phyloP scores from a whole-genome alignment of 2,113 vertebrate genomes.

The Fulica atra region DNA sequence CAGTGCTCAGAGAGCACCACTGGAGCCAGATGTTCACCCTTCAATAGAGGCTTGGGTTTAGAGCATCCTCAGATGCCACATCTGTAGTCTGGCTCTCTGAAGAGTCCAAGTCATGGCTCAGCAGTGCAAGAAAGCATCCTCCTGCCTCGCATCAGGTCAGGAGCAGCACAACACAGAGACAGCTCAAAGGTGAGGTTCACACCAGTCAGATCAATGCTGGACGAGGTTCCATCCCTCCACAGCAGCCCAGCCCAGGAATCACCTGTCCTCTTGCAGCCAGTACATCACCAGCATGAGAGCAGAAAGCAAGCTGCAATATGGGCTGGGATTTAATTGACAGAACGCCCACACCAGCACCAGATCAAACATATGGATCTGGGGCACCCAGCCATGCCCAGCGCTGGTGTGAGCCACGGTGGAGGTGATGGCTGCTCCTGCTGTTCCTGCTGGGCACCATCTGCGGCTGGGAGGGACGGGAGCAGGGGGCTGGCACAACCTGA shows the following conservation, averaged over 20 bases:
- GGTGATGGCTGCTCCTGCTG: neutral
- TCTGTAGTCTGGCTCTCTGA: neutral
- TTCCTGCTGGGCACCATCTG: neutral
- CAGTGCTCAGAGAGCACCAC: neutral
- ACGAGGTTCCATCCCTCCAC: neutral
- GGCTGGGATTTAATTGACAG: neutral
- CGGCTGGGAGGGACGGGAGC: fast-evolving
- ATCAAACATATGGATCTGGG: fast-evolving
- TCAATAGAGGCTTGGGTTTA: neutral
- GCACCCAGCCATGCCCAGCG: neutral
- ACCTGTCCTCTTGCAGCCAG: neutral
- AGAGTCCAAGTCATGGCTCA: neutral
- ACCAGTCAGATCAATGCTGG: neutral
- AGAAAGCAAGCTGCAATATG: fast-evolving
- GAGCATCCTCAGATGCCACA: neutral
- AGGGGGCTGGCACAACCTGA: fast-evolving
- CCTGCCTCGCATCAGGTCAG: fast-evolving
- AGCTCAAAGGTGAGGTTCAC: neutral
- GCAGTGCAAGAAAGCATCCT: neutral
- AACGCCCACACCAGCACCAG: neutral
- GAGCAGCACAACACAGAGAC: neutral
- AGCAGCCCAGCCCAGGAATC: neutral
- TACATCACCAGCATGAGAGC: fast-evolving
- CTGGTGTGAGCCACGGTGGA: neutral
- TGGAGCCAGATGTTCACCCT: neutral